These are phyloP conservation scores for Lumbricus terrestris DNA, from an alignment of 2,888 invertebrate genomes.

Conservation along the genomic window DNA sequence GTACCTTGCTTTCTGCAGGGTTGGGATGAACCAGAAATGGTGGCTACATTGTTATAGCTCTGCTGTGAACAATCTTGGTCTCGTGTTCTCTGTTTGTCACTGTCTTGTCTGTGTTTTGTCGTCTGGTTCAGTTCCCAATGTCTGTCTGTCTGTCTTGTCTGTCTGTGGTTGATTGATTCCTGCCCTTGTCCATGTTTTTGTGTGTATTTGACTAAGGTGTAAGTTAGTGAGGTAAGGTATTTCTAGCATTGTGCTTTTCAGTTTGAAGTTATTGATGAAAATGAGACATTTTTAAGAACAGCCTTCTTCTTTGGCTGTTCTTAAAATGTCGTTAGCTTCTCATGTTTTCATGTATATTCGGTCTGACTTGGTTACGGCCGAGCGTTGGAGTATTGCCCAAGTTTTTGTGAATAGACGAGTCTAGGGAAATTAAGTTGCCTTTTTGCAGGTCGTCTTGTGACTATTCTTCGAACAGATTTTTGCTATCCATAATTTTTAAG, in stretches of 20 bases:
- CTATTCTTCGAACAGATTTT: neutral
- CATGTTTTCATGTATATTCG: neutral
- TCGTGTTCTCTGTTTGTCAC: neutral
- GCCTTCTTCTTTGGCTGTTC: neutral
- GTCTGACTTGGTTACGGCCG: neutral
- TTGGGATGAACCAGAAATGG: neutral
- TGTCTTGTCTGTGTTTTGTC: neutral
- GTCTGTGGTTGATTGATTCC: neutral
- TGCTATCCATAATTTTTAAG: neutral
- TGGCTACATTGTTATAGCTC: neutral
- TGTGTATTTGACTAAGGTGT: neutral
- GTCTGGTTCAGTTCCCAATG: neutral
- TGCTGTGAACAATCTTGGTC: neutral
- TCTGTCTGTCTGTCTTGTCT: too few relatives aligned
- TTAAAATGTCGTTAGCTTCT: neutral
- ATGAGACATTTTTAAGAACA: too few relatives aligned
- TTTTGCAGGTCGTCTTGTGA: neutral
- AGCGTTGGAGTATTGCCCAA: neutral
- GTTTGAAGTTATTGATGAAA: neutral
- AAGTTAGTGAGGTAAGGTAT: neutral
- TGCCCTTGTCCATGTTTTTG: neutral
- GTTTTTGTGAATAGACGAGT: neutral
- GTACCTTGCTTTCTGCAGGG: neutral
- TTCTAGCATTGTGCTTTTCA: neutral
- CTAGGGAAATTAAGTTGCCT: neutral